Conservation (phyloP, 92 coral and sea anemone species). For the Epizoanthus ramosus region DNA sequence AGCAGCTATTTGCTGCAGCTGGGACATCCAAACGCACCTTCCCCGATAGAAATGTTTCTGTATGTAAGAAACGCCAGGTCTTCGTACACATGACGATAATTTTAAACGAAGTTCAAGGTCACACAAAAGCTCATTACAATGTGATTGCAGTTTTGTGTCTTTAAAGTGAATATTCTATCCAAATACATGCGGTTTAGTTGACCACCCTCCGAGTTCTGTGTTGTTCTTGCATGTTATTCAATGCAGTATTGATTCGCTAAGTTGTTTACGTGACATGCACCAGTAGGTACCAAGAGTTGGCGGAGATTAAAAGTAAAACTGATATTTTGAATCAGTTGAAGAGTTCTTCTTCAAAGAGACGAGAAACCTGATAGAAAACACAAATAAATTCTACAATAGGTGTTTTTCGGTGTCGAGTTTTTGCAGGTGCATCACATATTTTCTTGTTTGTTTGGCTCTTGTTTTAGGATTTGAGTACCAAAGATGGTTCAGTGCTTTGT, state of each 20-base stretch:
- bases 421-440: too few species aligned
- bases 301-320: conserved; percentile 19
- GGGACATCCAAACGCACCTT: neutral
- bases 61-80: neutral
- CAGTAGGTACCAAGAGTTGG: neutral
- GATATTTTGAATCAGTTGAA: neutral
- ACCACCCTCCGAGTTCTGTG: neutral
- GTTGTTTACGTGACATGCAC: conserved; percentile 21
- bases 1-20: neutral
- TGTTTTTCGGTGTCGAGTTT: too few species aligned
- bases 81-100: neutral
- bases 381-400: too few species aligned
- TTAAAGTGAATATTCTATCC: neutral
- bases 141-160: neutral
- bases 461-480: neutral
- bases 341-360: neutral
- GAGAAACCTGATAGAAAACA: neutral
- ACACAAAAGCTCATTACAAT: neutral
- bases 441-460: too few species aligned
- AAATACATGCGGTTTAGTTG: neutral
- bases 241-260: neutral
- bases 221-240: neutral
- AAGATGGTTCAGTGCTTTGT: neutral
- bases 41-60: neutral
- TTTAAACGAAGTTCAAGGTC: conserved; percentile 17